Evolutionary conservation across 2,797 vertebrate species (phyloP).

Genomic region (Numenius phaeopus): DNA sequence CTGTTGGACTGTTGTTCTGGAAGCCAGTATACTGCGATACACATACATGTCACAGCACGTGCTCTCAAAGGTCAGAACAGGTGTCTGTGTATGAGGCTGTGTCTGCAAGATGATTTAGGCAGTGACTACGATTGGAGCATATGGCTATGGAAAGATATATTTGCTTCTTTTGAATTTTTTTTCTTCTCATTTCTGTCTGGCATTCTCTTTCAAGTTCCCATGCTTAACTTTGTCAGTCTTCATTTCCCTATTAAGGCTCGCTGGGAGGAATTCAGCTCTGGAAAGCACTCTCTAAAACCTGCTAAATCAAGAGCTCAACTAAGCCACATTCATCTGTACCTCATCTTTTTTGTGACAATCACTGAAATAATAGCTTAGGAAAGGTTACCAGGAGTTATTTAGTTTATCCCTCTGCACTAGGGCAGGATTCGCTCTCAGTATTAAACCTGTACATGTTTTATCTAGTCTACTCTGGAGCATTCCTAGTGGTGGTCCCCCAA

Average conservation of each 20-base stretch:
- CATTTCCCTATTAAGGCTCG: background rate
- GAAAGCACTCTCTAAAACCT: background rate
- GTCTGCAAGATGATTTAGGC: background rate
- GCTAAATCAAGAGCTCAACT: background rate
- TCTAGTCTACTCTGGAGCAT: background rate
- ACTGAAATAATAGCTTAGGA: background rate
- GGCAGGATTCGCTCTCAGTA: background rate
- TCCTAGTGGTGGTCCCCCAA: background rate
- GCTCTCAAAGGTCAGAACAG: background rate
- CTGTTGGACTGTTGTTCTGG: background rate
- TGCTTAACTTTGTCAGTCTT: background rate
- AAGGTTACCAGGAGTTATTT: background rate
- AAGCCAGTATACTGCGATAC: background rate
- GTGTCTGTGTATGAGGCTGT: background rate
- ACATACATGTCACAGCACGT: accelerated
- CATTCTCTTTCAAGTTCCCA: background rate
- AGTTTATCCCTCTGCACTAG: background rate
- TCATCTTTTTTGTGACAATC: background rate
- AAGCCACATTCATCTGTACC: accelerated
- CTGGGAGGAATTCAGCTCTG: background rate
- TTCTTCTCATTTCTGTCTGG: conserved; percentile 21
- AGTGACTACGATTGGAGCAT: background rate
- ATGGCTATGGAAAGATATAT: background rate
- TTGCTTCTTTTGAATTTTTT: background rate
- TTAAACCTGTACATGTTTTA: background rate